Evolutionary conservation across 2,888 invertebrate genomes (phyloP).

Genomic region (Coenonympha arcania): DNA sequence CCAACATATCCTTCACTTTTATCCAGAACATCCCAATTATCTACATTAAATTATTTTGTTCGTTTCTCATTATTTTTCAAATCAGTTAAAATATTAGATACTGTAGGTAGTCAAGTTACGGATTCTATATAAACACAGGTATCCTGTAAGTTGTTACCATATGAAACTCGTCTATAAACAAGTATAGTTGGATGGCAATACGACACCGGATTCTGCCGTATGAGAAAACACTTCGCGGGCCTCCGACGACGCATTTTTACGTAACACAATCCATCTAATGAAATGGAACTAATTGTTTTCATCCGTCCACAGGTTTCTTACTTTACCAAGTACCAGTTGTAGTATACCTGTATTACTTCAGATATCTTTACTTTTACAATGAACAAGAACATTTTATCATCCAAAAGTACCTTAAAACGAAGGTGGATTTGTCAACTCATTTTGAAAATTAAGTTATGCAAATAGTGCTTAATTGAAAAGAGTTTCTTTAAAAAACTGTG

Average conservation of each 20-base stretch:
- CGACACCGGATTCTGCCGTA: constrained; percentile 51
- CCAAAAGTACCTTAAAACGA: too few relatives aligned
- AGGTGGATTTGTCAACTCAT: not conserved
- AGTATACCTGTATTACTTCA: not conserved
- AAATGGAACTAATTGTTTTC: constrained; percentile 52
- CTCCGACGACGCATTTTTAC: constrained; percentile 42
- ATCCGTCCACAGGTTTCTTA: constrained; percentile 34
- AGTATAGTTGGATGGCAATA: constrained; percentile 34
- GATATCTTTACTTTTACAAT: not conserved
- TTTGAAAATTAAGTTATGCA: not conserved
- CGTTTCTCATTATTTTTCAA: too few relatives aligned
- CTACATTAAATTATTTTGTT: too few relatives aligned
- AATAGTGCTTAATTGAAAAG: not conserved
- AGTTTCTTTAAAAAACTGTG: constrained; percentile 3
- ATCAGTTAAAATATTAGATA: too few relatives aligned
- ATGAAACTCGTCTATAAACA: constrained; percentile 24
- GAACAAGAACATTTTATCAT: not conserved
- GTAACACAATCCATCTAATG: constrained; percentile 50
- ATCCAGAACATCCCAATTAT: too few relatives aligned
- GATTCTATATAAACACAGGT: not conserved
- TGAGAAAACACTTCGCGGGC: constrained; percentile 39
- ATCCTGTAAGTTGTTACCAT: constrained; percentile 10
- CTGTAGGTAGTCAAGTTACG: not conserved
- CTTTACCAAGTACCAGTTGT: too few relatives aligned
- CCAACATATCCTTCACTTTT: too few relatives aligned